Evolutionary conservation across 2,113 vertebrate species (phyloP).

Genomic region (Heteronetta atricapilla): DNA sequence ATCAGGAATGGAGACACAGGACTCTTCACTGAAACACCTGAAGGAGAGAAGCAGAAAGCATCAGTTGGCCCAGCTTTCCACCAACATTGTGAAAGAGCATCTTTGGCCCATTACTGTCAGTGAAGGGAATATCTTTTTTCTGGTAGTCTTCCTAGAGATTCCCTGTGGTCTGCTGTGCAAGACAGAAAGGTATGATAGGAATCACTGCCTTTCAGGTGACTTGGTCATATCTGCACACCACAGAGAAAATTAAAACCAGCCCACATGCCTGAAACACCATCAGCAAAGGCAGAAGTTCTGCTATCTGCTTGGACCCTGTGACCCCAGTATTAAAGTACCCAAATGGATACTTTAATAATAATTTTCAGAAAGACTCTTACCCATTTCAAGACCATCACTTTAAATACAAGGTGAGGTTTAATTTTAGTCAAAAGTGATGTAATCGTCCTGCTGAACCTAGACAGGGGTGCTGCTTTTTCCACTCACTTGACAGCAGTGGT

Average conservation of each 20-base stretch:
- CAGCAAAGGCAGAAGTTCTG: background rate
- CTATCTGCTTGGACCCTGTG: background rate
- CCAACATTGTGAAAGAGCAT: background rate
- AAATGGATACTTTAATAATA: background rate
- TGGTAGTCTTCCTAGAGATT: background rate
- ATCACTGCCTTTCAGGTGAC: background rate
- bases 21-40: constrained; percentile 97
- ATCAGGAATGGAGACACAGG: constrained; percentile 91
- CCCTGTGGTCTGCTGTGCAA: background rate
- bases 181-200: background rate
- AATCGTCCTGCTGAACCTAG: background rate
- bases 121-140: background rate
- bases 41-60: background rate
- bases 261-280: background rate
- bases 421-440: background rate
- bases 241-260: background rate
- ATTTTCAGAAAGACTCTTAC: background rate
- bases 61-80: background rate
- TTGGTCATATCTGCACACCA: background rate
- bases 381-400: background rate
- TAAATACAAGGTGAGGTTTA: background rate
- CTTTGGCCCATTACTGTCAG: background rate
- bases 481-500: constrained; percentile 86
- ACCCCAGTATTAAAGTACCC: background rate
- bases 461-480: background rate